Conservation (phyloP, 2,888 invertebrate species). For the Drosophila melanocephala region DNA sequence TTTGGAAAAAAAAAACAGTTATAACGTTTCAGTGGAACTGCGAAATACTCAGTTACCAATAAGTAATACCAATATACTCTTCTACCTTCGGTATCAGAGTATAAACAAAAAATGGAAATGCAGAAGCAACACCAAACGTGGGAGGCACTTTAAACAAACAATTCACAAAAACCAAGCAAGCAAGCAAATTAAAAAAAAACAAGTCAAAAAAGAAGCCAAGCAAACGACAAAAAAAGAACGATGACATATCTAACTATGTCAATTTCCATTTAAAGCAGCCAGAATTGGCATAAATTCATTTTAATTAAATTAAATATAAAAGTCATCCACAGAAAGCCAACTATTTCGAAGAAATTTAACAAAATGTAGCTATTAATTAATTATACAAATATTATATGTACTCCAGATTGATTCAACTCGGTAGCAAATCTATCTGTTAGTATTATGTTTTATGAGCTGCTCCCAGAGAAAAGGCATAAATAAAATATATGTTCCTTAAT, state of each 20-base stretch:
- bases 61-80: not conserved
- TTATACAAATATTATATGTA: not conserved
- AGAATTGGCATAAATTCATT: conserved; percentile 60
- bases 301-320: conserved; percentile 72
- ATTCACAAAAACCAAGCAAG: conserved; percentile 27
- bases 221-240: conserved; percentile 36
- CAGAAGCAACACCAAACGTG: conserved; percentile 51
- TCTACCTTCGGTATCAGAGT: not conserved
- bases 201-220: conserved; percentile 49
- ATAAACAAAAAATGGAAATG: conserved; percentile 17
- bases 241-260: conserved; percentile 57
- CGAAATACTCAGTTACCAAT: not conserved
- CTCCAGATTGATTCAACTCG: not conserved
- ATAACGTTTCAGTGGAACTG: not conserved
- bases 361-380: not conserved
- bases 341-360: not conserved
- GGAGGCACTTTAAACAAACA: conserved; percentile 55
- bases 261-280: conserved; percentile 65
- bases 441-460: not conserved
- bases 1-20: not conserved
- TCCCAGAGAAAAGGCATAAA: conserved; percentile 10
- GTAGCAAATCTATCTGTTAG: not conserved
- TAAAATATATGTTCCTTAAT: conserved; percentile 15
- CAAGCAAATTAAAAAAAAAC: conserved; percentile 8
- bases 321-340: conserved; percentile 11